Evolutionary conservation across 2,797 vertebrate genomes (phyloP).

Genomic region (Todus mexicanus): DNA sequence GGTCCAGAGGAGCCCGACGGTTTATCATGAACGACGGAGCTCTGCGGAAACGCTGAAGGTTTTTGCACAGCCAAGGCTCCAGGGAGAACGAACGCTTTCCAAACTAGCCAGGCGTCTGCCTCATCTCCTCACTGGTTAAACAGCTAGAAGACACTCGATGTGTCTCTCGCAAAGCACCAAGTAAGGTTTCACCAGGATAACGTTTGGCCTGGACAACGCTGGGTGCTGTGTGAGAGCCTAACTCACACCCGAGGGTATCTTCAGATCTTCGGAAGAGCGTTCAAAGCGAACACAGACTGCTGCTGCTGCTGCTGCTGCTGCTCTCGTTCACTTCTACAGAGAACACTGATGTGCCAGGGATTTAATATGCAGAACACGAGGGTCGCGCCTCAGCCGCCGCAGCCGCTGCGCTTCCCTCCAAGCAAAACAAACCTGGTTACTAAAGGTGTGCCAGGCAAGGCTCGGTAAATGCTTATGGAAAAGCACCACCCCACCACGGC

Average conservation of each 20-base stretch:
- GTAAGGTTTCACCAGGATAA: neutral
- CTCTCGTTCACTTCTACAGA: neutral
- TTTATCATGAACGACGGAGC: rapidly evolving
- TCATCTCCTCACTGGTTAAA: neutral
- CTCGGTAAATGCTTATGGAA: neutral
- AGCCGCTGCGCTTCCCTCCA: neutral
- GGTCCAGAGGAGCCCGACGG: rapidly evolving
- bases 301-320: neutral
- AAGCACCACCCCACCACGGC: neutral
- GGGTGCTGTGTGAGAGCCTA: neutral
- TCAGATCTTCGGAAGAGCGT: neutral
- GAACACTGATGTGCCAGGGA: neutral
- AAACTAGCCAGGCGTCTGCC: neutral
- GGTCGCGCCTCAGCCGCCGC: neutral
- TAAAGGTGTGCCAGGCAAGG: neutral
- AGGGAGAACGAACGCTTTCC: neutral
- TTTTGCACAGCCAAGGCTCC: neutral
- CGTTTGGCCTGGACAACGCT: neutral
- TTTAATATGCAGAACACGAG: neutral
- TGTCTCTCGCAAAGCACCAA: neutral
- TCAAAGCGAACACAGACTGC: neutral
- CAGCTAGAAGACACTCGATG: neutral
- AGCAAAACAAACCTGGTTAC: neutral
- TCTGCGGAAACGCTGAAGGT: neutral
- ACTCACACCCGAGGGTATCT: neutral